Base-by-base conservation (phyloP, 37 sponge, comb jelly and placozoan genomes). In the Corticium candelabrum region DNA sequence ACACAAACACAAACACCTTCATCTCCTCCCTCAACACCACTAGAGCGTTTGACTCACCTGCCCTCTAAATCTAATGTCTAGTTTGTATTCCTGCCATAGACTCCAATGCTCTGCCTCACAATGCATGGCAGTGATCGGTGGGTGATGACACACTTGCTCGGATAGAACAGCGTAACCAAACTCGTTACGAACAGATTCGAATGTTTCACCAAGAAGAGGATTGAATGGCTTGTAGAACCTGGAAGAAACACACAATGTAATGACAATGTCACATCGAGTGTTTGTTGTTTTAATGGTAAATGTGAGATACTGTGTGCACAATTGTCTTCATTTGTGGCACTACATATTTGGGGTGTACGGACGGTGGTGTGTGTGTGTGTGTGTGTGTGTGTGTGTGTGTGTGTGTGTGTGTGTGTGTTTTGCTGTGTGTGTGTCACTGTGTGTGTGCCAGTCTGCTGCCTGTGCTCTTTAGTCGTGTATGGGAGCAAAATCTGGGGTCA, bases 161-260 rank as follows among this genome's bases (percentile, higher is more conserved):
- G 80, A 39, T 11, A 94, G 43, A n/a, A 77, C 77, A 69, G 79
- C 84, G 41, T 87, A 85, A 7, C 79, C 83, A 21, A 80, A 62
- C 5, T 84, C 84, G 43, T 79, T 76, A 35, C 86, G 74, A 37
- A 94, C 79, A 50, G 77, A 21, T 35, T 96, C 97, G 69, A 83
- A 96, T 0, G 97, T 96, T 80, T 96, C 97, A 1, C 93, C 97
- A 1, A 96, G 77, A 27, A 96, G 76, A 38, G 97, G 97, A 75
- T 96, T 96, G 78, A 96, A 96, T 1, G 97, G 97, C 76, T 96
- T 96, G 36, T 87, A 85, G 75, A 89, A 81, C 71, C 96, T 90
- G 77, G 15, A 35, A 3, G 15, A 32, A 34, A 37, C 68, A 37
- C 15, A n/a, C n/a, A n/a, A n/a, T n/a, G n/a, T n/a, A n/a, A n/a